Conservation (phyloP, 2,113 vertebrate genomes). For the Lamprotornis superbus region DNA sequence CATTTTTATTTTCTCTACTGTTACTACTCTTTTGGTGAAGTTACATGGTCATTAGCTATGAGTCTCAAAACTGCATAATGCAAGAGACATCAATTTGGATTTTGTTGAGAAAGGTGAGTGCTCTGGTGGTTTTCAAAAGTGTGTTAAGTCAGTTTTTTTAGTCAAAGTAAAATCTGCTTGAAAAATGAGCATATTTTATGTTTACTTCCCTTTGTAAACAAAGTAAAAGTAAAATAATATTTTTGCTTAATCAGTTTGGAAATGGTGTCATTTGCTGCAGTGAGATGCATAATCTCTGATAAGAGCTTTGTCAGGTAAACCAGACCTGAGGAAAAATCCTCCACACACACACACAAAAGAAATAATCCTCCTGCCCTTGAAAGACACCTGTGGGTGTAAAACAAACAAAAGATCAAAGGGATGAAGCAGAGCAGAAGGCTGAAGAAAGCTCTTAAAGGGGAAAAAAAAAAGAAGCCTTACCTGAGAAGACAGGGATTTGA, state of each 20-base stretch:
- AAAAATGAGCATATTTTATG: background rate
- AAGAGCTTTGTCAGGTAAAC: background rate
- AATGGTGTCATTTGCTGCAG: background rate
- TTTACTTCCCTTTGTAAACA: background rate
- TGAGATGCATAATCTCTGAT: background rate
- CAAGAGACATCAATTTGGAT: rapidly evolving
- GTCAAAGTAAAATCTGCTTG: background rate
- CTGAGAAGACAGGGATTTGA: background rate
- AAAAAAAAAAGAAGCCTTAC: background rate
- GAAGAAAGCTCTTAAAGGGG: background rate
- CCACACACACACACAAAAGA: background rate
- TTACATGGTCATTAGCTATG: background rate
- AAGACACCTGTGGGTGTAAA: background rate
- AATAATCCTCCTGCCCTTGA: background rate
- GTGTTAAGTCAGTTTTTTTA: background rate
- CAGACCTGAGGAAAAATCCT: background rate
- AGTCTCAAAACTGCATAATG: background rate
- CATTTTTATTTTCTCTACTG: background rate
- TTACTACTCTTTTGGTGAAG: background rate
- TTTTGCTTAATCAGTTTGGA: background rate
- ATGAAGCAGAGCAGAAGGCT: background rate
- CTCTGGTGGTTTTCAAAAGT: background rate
- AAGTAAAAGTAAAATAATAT: background rate
- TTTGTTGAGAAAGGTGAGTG: background rate
- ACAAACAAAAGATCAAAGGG: background rate